phyloP scores from a whole-genome alignment of 2,888 invertebrate species.

The Eristalis intricaria region DNA sequence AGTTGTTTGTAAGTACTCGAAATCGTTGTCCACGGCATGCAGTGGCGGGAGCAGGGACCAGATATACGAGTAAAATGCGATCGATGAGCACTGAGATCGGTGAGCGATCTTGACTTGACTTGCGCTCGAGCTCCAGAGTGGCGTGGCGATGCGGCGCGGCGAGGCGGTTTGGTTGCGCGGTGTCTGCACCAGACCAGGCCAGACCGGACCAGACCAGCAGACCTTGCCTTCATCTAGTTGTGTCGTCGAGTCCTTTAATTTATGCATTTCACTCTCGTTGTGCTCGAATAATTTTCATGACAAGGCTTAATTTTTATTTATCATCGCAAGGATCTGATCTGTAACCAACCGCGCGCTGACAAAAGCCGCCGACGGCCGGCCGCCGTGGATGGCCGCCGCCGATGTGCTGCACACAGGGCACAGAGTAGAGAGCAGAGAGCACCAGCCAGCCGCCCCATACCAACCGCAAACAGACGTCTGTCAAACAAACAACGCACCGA shows the following conservation, averaged over 20 bases:
- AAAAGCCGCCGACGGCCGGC: conserved; percentile 45
- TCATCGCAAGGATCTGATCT: conserved; percentile 67
- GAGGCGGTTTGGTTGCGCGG: neutral
- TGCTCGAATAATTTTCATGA: conserved; percentile 61
- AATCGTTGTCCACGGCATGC: conserved; percentile 62
- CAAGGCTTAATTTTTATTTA: conserved; percentile 70
- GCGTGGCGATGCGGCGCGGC: too few relatives aligned
- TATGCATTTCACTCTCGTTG: conserved; percentile 69
- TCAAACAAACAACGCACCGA: conserved; percentile 21
- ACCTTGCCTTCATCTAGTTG: conserved; percentile 31
- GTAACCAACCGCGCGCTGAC: conserved; percentile 57
- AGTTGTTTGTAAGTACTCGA: conserved; percentile 71
- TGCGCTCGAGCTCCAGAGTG: neutral
- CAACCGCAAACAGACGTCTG: conserved; percentile 38
- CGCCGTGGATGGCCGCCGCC: neutral
- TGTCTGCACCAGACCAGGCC: neutral
- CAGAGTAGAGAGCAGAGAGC: too few relatives aligned
- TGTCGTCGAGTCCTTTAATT: conserved; percentile 68
- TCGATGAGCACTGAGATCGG: conserved; percentile 67
- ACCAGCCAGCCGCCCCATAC: neutral
- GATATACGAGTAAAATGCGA: conserved; percentile 53
- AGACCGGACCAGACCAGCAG: neutral
- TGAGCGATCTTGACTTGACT: conserved; percentile 41
- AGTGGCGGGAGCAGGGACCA: conserved; percentile 16
- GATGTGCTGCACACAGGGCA: too few relatives aligned